phyloP scores from a whole-genome alignment of 2,888 invertebrate genomes.

The Orthosia incerta region DNA sequence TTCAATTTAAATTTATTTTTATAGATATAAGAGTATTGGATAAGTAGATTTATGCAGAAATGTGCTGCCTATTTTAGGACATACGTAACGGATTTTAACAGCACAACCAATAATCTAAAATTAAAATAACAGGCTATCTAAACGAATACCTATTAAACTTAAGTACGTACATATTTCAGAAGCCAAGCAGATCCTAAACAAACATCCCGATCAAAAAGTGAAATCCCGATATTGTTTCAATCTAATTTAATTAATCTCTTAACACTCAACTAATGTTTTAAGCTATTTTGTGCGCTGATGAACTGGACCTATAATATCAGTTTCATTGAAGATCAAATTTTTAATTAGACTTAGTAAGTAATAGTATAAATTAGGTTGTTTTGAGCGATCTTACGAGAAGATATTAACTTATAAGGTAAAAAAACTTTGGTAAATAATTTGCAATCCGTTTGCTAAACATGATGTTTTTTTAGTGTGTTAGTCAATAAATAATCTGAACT shows the following conservation, averaged over 20 bases:
- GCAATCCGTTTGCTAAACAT: neutral
- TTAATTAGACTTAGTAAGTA: neutral
- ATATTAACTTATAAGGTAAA: neutral
- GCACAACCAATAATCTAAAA: too few relatives aligned
- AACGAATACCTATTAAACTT: neutral
- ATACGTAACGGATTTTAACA: too few relatives aligned
- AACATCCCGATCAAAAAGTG: slow-evolving; percentile 13
- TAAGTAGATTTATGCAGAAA: too few relatives aligned
- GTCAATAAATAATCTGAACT: too few relatives aligned
- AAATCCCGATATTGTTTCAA: slow-evolving; percentile 14
- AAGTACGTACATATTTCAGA: neutral
- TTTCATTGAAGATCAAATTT: neutral
- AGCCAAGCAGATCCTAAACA: slow-evolving; percentile 2
- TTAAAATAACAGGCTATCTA: neutral
- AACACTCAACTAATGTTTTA: slow-evolving; percentile 7
- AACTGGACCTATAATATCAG: slow-evolving; percentile 6
- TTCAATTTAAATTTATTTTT: too few relatives aligned
- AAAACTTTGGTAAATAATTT: neutral
- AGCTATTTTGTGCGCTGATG: slow-evolving; percentile 4
- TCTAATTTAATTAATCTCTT: slow-evolving; percentile 34
- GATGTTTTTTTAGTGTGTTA: too few relatives aligned
- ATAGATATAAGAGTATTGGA: too few relatives aligned
- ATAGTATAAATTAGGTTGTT: neutral
- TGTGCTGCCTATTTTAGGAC: too few relatives aligned
- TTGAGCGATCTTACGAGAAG: neutral